These are phyloP conservation scores for Mustela lutreola DNA, from an alignment of 2,113 vertebrate species.

Conservation along the genomic window DNA sequence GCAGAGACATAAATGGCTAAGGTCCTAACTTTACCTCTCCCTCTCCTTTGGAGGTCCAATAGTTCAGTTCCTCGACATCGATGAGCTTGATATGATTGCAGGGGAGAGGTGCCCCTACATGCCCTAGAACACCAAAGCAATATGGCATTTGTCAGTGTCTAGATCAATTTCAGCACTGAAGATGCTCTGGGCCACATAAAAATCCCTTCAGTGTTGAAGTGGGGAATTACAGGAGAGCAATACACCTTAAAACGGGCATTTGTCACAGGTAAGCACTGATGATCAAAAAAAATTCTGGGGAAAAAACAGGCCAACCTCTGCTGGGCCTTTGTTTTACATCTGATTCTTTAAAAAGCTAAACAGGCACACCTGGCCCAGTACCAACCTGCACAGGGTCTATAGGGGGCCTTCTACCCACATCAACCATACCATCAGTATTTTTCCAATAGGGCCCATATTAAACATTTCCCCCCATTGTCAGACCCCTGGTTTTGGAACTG, in stretches of 20 bases:
- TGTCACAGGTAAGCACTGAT: not conserved
- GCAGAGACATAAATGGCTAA: not conserved
- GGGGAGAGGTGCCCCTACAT: constrained; percentile 97
- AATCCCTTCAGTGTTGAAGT: not conserved
- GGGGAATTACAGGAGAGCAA: not conserved
- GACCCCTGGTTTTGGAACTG: not conserved
- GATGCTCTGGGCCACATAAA: not conserved
- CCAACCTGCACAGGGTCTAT: not conserved
- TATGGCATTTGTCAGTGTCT: constrained; percentile 67
- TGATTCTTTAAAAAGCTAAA: not conserved
- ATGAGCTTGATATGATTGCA: constrained; percentile 97
- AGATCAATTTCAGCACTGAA: constrained; percentile 27
- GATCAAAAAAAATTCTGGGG: not conserved
- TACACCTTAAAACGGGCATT: not conserved
- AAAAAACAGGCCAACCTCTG: not conserved
- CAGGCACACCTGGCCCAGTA: not conserved
- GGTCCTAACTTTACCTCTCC: constrained; percentile 92
- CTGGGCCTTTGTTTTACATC: not conserved
- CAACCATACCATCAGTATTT: not conserved
- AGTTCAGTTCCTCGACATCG: constrained; percentile 98
- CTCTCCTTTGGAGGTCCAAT: constrained; percentile 96
- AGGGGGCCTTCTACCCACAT: not conserved
- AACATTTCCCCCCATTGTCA: not conserved
- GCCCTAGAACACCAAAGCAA: constrained; percentile 90
- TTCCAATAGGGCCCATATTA: not conserved